phyloP scores from a whole-genome alignment of 2,113 vertebrate species.

The Sula dactylatra region DNA sequence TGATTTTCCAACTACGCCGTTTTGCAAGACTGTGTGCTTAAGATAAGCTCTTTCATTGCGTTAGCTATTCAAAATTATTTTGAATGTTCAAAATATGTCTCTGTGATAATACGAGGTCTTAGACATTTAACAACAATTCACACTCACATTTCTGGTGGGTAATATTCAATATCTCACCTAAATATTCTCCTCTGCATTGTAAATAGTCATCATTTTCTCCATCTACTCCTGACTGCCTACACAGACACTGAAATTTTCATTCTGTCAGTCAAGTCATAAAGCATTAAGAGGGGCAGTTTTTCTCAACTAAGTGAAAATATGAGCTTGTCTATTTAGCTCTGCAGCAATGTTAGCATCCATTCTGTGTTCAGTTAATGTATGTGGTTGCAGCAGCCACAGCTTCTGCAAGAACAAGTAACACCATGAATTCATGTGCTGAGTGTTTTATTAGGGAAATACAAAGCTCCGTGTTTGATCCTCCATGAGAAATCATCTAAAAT shows the following conservation, averaged over 20 bases:
- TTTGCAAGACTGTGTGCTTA: not conserved
- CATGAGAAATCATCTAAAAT: not conserved
- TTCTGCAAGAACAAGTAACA: not conserved
- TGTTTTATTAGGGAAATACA: not conserved
- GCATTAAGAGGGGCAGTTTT: conserved; percentile 19
- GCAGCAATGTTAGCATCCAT: not conserved
- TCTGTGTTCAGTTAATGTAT: not conserved
- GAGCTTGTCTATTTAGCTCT: conserved; percentile 9
- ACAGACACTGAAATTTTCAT: conserved; percentile 11
- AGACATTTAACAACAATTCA: conserved; percentile 10
- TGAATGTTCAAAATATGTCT: not conserved
- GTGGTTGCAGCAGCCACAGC: not conserved
- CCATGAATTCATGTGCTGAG: not conserved
- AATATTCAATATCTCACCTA: not conserved
- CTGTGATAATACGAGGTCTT: not conserved
- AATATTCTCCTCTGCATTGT: not conserved
- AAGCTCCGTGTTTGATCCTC: not conserved
- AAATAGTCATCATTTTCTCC: conserved; percentile 29
- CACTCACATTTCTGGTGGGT: not conserved
- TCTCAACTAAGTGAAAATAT: conserved; percentile 26
- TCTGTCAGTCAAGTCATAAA: conserved; percentile 19
- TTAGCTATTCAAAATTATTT: not conserved
- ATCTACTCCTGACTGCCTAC: not conserved
- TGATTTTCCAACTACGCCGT: not conserved
- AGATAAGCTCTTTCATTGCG: not conserved